Base-by-base conservation (phyloP, 2,113 vertebrate species). In the Puffinus mauretanicus region DNA sequence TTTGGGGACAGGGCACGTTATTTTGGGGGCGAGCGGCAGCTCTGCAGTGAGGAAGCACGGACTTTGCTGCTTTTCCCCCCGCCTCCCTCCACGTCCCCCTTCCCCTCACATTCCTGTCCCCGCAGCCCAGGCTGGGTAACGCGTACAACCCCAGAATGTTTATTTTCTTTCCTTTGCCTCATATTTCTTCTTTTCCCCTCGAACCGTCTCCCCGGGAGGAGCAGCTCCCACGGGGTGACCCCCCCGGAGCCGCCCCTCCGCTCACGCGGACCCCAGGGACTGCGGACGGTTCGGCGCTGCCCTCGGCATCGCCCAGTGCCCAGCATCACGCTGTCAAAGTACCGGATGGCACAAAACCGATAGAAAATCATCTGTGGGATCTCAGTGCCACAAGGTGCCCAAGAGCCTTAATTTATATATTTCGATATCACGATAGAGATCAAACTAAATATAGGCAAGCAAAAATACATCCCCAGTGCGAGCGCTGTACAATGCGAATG, bases 81-180 rank as follows among this genome's bases (percentile, higher is more conserved):
- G 20, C n/a, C 26, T 46, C 60, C 9, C 19, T 67, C 24, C 16
- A 11, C 34, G 6, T 30, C 30, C 49, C 61, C 17, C 47, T 65
- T 67, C 32, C 44, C 81, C n/a, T 62, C 2, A 1, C 4, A 7
- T 66, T 82, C 47, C 82, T 26, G 8, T 17, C 58, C 34, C 69
- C 27, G 34, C 85, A 82, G 82, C 79, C 70, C 47, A 24, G 71
- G 47, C 66, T 82, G 80, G 7, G 49, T 58, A 36, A 46, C 10
- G 2, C 6, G 6, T 51, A 10, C 86, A 77, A 14, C 72, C 67
- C 36, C 46, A 38, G 32, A 18, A 34, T 52, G 42, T 64, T 96
- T 81, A 13, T 92, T 97, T 92, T 92, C 86, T 89, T 93, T 89
- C 79, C 58, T 95, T 60, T 65, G 71, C 76, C 67, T 93, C n/a